Conservation (phyloP, 2,797 vertebrate genomes). For the Denticeps clupeoides region DNA sequence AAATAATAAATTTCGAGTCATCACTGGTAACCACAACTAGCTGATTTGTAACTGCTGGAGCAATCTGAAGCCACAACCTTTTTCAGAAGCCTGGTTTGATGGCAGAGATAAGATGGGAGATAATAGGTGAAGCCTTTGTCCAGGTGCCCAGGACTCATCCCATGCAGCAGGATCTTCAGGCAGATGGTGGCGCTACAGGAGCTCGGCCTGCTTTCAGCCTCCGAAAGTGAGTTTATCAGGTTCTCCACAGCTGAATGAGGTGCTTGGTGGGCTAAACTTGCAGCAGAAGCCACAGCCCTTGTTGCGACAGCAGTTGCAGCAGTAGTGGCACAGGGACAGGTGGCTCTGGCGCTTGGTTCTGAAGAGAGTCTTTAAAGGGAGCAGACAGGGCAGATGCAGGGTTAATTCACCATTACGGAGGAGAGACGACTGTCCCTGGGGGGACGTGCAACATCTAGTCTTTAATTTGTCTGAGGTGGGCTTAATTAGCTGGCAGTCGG, state of each 20-base stretch:
- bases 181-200: too few relatives aligned
- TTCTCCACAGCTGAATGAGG: background rate
- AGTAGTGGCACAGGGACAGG: slow-evolving; percentile 60
- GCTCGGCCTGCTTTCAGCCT: too few relatives aligned
- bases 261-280: slow-evolving; percentile 30
- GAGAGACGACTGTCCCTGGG: slow-evolving; percentile 2
- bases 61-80: too few relatives aligned
- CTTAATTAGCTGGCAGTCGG: background rate
- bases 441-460: slow-evolving; percentile 44
- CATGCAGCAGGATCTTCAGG: too few relatives aligned
- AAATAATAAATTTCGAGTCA: too few relatives aligned
- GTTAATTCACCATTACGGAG: background rate
- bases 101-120: too few relatives aligned
- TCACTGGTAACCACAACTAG: too few relatives aligned
- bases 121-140: too few relatives aligned
- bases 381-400: slow-evolving; percentile 4
- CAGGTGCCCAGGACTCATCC: too few relatives aligned
- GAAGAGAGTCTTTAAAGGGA: slow-evolving; percentile 36
- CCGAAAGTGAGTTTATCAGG: too few relatives aligned
- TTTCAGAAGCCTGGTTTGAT: too few relatives aligned
- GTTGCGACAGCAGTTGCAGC: slow-evolving; percentile 62
- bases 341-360: slow-evolving; percentile 56
- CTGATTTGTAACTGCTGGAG: too few relatives aligned
- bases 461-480: slow-evolving; percentile 38
- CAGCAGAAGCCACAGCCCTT: slow-evolving; percentile 64